Evolutionary conservation across 2,888 invertebrate genomes (phyloP).

Genomic region (Helobdella robusta): DNA sequence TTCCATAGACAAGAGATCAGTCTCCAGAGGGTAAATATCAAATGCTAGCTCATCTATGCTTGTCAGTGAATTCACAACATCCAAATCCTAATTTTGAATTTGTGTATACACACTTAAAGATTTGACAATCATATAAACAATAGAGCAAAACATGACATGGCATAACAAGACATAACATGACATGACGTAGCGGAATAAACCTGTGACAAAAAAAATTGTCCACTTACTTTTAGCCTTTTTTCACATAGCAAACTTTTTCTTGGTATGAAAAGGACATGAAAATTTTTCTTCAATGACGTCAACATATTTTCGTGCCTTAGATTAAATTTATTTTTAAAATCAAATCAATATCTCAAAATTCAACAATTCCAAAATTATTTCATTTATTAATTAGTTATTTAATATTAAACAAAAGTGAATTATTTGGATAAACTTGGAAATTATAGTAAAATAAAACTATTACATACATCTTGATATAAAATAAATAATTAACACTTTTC

Average conservation of each 20-base stretch:
- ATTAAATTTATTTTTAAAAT: neutral
- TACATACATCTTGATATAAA: neutral
- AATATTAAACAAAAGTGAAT: neutral
- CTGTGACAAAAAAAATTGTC: neutral
- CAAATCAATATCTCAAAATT: neutral
- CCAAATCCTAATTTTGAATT: conserved; percentile 56
- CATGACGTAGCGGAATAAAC: too few relatives aligned
- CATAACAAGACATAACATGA: too few relatives aligned
- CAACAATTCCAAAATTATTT: neutral
- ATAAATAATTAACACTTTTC: too few relatives aligned
- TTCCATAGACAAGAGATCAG: conserved; percentile 85
- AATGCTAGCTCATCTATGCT: conserved; percentile 74
- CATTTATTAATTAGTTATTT: conserved; percentile 1
- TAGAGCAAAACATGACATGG: neutral
- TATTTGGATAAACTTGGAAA: neutral
- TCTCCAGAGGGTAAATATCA: conserved; percentile 80
- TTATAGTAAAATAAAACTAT: neutral
- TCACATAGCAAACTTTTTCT: conserved; percentile 75
- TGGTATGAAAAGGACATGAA: conserved; percentile 80
- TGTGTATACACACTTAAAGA: neutral
- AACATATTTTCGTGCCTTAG: neutral
- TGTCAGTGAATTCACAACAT: conserved; percentile 67
- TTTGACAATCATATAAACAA: neutral
- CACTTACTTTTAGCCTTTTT: conserved; percentile 61
- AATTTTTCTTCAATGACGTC: conserved; percentile 57